Evolutionary conservation across 2,888 invertebrate genomes (phyloP).

Genomic region (Diaphora mendica): DNA sequence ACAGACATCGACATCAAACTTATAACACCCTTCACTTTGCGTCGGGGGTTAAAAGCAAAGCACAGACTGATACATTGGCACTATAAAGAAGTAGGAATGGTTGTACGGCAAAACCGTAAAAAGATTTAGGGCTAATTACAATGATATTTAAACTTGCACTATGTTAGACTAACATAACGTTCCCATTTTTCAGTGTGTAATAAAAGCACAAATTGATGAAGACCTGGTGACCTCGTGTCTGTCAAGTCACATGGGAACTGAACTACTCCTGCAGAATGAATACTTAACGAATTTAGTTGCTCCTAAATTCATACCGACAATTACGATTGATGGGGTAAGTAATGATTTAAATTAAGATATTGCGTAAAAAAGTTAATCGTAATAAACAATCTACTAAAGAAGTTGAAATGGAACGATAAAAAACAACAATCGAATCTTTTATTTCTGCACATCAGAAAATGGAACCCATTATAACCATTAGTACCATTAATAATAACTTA

Average conservation of each 20-base stretch:
- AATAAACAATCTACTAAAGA: neutral
- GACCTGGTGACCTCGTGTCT: slow-evolving; percentile 60
- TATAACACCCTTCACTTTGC: too few species aligned
- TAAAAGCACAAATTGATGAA: slow-evolving; percentile 52
- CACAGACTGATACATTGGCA: too few species aligned
- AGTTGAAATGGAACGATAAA: neutral
- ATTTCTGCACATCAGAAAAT: neutral
- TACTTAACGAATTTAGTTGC: slow-evolving; percentile 68
- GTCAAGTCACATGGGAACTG: slow-evolving; percentile 66
- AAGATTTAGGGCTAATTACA: too few species aligned
- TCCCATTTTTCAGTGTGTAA: slow-evolving; percentile 68
- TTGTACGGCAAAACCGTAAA: too few species aligned
- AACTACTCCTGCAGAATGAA: slow-evolving; percentile 82
- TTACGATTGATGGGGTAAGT: slow-evolving; percentile 81
- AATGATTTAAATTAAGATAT: neutral
- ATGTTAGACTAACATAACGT: neutral
- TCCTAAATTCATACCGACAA: slow-evolving; percentile 84
- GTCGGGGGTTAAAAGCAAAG: too few species aligned
- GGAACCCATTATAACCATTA: too few species aligned
- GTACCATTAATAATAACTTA: too few species aligned
- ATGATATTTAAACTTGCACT: neutral
- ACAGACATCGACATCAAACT: too few species aligned
- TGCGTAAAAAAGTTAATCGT: neutral
- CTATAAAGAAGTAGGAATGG: too few species aligned
- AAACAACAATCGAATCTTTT: neutral